phyloP scores from a whole-genome alignment of 2,113 vertebrate genomes.

The Centropristis striata region DNA sequence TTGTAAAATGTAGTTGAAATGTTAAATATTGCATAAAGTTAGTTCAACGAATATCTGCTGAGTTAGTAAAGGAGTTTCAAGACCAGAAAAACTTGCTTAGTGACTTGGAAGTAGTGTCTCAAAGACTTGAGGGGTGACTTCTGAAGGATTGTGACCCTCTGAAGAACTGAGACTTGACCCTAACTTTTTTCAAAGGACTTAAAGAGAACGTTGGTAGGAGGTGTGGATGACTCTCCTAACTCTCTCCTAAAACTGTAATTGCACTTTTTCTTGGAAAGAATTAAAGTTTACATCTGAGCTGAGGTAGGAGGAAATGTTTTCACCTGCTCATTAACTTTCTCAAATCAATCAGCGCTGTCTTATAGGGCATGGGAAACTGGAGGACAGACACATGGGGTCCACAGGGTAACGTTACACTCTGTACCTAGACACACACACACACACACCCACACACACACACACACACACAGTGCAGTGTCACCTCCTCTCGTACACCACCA shows the following conservation, averaged over 20 bases:
- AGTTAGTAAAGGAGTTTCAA: no score
- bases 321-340: conserved; percentile 69
- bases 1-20: no score
- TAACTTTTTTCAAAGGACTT: no score
- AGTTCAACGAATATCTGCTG: no score
- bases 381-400: conserved; percentile 78
- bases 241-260: background rate
- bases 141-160: no score
- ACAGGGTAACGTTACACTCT: conserved; percentile 3
- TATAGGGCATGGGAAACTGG: background rate
- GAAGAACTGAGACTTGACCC: no score
- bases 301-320: conserved; percentile 34
- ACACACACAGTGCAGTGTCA: conserved; percentile 15
- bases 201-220: no score
- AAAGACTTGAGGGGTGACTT: no score
- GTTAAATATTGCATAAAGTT: no score
- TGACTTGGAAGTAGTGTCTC: no score
- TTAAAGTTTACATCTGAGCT: background rate
- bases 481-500: conserved; percentile 22
- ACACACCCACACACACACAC: background rate
- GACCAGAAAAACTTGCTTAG: no score
- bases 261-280: background rate
- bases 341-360: conserved; percentile 81
- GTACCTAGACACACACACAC: conserved; percentile 1
- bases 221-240: no score